These are phyloP conservation scores for Hippoglossus hippoglossus DNA, from an alignment of 2,797 vertebrate species.

Conservation along the genomic window DNA sequence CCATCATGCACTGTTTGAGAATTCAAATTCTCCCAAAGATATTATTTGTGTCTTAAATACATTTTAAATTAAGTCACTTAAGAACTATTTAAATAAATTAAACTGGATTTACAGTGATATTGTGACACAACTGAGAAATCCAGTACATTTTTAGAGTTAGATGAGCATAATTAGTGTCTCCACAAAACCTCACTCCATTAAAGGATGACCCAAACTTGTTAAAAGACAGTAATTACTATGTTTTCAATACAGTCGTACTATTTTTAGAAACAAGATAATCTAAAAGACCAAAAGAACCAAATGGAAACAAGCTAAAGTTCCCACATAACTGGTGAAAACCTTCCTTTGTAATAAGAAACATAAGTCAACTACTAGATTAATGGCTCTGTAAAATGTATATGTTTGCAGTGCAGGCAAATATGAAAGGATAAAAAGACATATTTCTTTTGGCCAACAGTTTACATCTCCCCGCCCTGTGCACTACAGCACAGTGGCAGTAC, in stretches of 20 bases:
- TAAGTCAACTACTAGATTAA: background rate
- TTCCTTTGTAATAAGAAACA: background rate
- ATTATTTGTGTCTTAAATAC: no score
- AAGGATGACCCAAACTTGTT: no score
- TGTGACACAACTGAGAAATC: no score
- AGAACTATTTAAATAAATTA: no score
- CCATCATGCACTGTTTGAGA: no score
- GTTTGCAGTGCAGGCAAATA: conserved; percentile 4
- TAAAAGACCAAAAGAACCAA: conserved; percentile 11
- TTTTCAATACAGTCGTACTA: background rate
- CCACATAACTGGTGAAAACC: conserved; percentile 1
- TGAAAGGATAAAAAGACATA: conserved; percentile 14
- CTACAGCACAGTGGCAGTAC: conserved; percentile 1
- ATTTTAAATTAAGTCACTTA: no score
- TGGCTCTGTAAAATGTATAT: background rate
- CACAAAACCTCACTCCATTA: no score
- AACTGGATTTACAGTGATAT: no score
- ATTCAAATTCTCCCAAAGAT: no score
- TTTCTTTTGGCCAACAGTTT: conserved; percentile 17
- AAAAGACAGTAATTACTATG: no score
- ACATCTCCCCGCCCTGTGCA: conserved; percentile 5
- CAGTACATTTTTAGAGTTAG: no score
- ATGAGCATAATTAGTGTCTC: no score
- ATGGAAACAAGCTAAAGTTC: conserved; percentile 11
- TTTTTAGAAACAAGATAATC: background rate